Base-by-base conservation (phyloP, 2,113 vertebrate genomes). In the Vulpes lagopus region DNA sequence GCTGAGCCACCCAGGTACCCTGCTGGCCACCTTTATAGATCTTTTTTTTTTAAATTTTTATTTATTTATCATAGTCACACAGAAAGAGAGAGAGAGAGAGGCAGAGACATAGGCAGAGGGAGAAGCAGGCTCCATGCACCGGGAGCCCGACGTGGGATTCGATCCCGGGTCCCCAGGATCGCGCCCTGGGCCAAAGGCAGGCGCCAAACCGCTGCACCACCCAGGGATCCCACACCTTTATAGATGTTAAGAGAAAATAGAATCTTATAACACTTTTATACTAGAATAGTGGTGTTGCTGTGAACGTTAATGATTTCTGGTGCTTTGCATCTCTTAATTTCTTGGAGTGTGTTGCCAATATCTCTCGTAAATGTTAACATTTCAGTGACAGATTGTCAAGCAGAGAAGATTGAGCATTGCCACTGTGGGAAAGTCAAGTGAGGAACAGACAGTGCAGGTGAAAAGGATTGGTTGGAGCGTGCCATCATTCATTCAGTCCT, bases 301-400 rank as follows among this genome's bases (percentile, higher is more conserved):
- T 62, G 71, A 89, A 84, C 38, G 32, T 19, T 38, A 67, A 4
- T 82, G 19, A 82, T 93, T 64, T 59, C 71, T 78, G 64, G 27
- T 94, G 59, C 60, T 85, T 60, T 23, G 19, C 60, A 96, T 94
- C 55, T 64, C 79, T n/a, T 83, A 30, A 32, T n/a, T 88, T 80
- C 57, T 85, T 94, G 22, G 17, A 76, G 51, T 4, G 30, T 22
- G 8, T 85, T 86, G 11, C 79, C 84, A 89, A 51, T 43, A 51
- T 43, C 91, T 55, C 23, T 53, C 38, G 74, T 80, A 81, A 80
- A 86, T 82, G 27, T 93, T 83, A 59, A 62, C 20, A 35, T 94
- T 89, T 43, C 43, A n/a, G 51, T 20, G 43, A 30, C 12, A 69
- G 25, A 49, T 53, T 38, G 12, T 64, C 60, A 49, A 20, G 17